Base-by-base conservation (phyloP, 1,140 invertebrate genomes). In the Panagrolaimus sp. region DNA sequence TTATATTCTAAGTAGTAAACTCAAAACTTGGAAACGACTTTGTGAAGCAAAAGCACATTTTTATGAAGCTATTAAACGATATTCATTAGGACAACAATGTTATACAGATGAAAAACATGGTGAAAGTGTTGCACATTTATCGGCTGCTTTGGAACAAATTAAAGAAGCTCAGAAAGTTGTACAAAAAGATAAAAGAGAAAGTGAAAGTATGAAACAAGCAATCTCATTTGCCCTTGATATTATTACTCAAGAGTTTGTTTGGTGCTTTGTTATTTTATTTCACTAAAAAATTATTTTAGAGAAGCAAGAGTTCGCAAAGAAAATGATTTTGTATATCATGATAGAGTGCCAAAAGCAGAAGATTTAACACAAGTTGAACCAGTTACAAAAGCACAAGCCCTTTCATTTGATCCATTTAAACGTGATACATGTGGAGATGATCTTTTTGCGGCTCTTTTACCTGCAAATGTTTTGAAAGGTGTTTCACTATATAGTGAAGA, bases 241-340 rank as follows among this genome's bases (percentile, higher is more conserved):
- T 0, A 90, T 94, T 13, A 90, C 92, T 82, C 91, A 90, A 0
- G 93, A 93, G 84, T 83, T 69, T 64, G 68, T 70, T 45, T 2
- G 13, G 3, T 38, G 7, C 7, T 38, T 38, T 38, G 7, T 38
- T 38, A 4, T 38, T 38, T 46, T 67, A 14, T 48, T 65, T n/a
- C n/a, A n/a, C n/a, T n/a, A n/a, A n/a, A n/a, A n/a, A n/a, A n/a
- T n/a, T n/a, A n/a, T 43, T 63, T 65, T 16, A 87, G 86, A 63
- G 87, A 89, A 67, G 92, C 92, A 79, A 90, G 91, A 57, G 92
- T 93, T 1, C 92, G 93, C 84, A 96, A 96, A 86, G 95, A 98
- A 82, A 98, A 98, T 86, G 94, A 98, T 82, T 96, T 96, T 83
- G 92, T 98, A 67, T 98, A 98, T 83, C 94, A 98, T 83, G 94